Percentiles rank a stretch among this genome's conserved stretches.
Conservation (phyloP, 1,140 invertebrate species). For the Paracyclopina nana region DNA sequence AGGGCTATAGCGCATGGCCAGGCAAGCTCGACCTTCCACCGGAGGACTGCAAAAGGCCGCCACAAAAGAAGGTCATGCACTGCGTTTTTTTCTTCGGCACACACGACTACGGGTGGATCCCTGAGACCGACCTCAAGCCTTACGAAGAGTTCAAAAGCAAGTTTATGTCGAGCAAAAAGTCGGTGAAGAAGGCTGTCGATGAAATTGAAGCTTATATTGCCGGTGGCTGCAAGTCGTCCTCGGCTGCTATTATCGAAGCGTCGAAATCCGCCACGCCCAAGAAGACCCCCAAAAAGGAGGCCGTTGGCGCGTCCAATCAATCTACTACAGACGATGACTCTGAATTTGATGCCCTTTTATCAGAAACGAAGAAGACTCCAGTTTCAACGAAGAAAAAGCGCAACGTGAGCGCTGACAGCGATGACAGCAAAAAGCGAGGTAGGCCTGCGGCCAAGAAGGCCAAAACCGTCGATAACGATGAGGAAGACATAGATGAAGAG, state of each 20-base stretch:
- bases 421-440: background rate
- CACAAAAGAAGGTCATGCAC: slow-evolving; percentile 37
- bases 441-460: background rate
- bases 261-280: slow-evolving; percentile 15
- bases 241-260: slow-evolving; percentile 9
- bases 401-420: background rate
- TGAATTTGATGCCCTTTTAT: no score
- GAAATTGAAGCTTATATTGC: slow-evolving; percentile 17
- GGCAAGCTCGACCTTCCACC: slow-evolving; percentile 19
- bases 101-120: slow-evolving; percentile 69
- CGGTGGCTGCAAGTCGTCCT: background rate
- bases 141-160: slow-evolving; percentile 15
- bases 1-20: slow-evolving; percentile 25
- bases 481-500: background rate
- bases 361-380: background rate
- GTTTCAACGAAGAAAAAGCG: slow-evolving; percentile 3
- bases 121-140: slow-evolving; percentile 14
- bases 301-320: background rate
- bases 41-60: slow-evolving; percentile 26
- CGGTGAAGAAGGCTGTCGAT: slow-evolving; percentile 18
- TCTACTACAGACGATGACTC: no score
- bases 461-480: background rate
- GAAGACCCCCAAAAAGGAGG: slow-evolving; percentile 14
- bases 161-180: slow-evolving; percentile 9
- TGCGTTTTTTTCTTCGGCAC: slow-evolving; percentile 86